Base-by-base conservation (phyloP, 2,113 vertebrate genomes). In the Marmota flaviventris region DNA sequence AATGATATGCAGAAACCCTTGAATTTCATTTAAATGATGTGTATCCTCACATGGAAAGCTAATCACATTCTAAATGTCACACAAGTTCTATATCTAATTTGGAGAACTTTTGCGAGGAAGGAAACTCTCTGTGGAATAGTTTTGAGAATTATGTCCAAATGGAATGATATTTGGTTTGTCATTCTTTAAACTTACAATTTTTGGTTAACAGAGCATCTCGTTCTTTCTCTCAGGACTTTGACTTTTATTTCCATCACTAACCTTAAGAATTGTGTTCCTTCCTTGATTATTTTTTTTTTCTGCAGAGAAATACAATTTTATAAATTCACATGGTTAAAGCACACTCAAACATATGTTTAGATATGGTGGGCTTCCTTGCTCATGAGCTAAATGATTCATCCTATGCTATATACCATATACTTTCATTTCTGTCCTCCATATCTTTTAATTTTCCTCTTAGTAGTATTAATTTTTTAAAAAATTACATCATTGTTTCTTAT, bases 21-120 rank as follows among this genome's bases (percentile, higher is more conserved):
- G 42, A 32, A 51, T 67, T 96, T 94, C 22, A 87, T 79, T 95
- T 61, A 72, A 93, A 70, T 84, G 48, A 51, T n/a, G 58, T 79
- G 27, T 79, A 58, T 25, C 4, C 32, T 93, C 34, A 85, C 1
- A 14, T 91, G 53, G 34, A 76, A 93, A 88, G 11, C 69, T 70
- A 96, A 83, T 25, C 16, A 67, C 17, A 72, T 85, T 63, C 81
- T 93, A 90, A 92, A 42, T 73, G 67, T 78, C 12, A 85, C 67
- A 69, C 34, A 91, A 73, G 2, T 70, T 53, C 32, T 70, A 7
- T 70, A 61, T 93, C 9, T 56, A 65, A 7, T 63, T 72, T 91
- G 13, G 42, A 86, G 45, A 79, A 37, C 1, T 95, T 90, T 78
- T 85, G 1, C 14, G 69, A 76, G 24, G 5, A 84, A 17, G 17